Percentiles rank a stretch among this genome's conserved stretches.
Conservation (phyloP, 2,113 vertebrate species). For the Antennarius striatus region DNA sequence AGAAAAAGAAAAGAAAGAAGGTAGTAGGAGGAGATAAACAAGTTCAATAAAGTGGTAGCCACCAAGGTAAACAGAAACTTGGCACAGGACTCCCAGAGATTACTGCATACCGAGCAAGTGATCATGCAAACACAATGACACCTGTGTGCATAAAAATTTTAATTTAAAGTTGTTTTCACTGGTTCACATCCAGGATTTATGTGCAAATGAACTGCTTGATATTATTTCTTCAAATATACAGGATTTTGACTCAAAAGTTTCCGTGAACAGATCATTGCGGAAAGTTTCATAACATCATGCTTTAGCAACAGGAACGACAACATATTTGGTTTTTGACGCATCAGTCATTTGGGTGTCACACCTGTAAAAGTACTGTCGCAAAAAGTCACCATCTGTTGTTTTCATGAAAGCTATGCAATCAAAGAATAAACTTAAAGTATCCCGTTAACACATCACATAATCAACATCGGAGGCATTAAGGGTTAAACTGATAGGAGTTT, state of each 20-base stretch:
- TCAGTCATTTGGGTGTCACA: slow-evolving; percentile 34
- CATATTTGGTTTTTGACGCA: slow-evolving; percentile 41
- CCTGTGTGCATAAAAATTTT: slow-evolving; percentile 28
- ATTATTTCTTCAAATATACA: not conserved
- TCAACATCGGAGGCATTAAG: not conserved
- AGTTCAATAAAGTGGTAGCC: slow-evolving; percentile 58
- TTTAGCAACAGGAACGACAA: slow-evolving; percentile 29
- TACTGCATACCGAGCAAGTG: slow-evolving; percentile 64
- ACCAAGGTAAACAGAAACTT: slow-evolving; percentile 81
- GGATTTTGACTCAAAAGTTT: not conserved
- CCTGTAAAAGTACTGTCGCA: not conserved
- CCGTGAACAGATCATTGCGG: not conserved
- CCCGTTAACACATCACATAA: not conserved
- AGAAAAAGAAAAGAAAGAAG: slow-evolving; percentile 48
- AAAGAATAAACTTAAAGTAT: not conserved
- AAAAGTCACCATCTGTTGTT: not conserved
- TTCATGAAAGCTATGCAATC: not conserved
- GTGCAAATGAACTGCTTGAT: not conserved
- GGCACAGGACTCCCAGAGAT: slow-evolving; percentile 67
- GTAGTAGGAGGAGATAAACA: slow-evolving; percentile 74
- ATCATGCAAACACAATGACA: slow-evolving; percentile 27
- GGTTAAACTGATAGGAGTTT: not conserved
- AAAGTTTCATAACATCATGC: slow-evolving; percentile 10
- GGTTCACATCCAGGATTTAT: slow-evolving; percentile 12
- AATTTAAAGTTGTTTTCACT: not conserved